phyloP scores from a whole-genome alignment of 2,113 vertebrate species.

The Rissa tridactyla region DNA sequence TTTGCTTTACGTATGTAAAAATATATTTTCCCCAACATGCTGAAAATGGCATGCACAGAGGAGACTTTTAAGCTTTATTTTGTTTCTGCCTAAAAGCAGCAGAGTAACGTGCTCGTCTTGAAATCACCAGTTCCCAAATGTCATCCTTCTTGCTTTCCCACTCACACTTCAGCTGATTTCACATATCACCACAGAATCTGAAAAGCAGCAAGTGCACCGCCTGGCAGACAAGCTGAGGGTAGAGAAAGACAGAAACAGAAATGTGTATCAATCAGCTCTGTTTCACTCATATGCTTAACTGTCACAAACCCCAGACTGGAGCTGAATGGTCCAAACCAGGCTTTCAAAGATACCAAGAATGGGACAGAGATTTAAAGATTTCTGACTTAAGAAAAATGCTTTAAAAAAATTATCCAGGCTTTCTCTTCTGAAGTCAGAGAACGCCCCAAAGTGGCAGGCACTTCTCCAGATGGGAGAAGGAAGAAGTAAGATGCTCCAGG shows the following conservation, averaged over 20 bases:
- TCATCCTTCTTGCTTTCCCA: background rate
- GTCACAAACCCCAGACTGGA: background rate
- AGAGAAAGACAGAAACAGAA: background rate
- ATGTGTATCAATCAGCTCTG: background rate
- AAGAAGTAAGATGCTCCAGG: background rate
- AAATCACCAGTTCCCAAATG: constrained; percentile 14
- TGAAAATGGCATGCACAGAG: background rate
- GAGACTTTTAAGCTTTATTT: constrained; percentile 3
- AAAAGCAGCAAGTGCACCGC: background rate
- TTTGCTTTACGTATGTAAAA: constrained; percentile 5
- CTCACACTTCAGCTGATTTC: background rate
- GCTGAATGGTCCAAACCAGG: background rate
- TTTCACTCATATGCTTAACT: background rate
- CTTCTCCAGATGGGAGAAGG: background rate
- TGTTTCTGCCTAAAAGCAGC: background rate
- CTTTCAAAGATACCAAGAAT: background rate
- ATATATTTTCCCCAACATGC: background rate
- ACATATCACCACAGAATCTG: background rate
- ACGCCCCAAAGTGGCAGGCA: background rate
- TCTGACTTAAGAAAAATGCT: background rate
- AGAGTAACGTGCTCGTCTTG: background rate
- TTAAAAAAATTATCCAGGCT: background rate
- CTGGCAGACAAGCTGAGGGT: background rate
- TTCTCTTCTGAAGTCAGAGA: background rate
- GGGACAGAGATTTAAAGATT: background rate